A percentile compares a stretch with the other conserved stretches of the same genome.
phyloP scores from a whole-genome alignment of 2,113 vertebrate species.

The Myiozetetes cayanensis region DNA sequence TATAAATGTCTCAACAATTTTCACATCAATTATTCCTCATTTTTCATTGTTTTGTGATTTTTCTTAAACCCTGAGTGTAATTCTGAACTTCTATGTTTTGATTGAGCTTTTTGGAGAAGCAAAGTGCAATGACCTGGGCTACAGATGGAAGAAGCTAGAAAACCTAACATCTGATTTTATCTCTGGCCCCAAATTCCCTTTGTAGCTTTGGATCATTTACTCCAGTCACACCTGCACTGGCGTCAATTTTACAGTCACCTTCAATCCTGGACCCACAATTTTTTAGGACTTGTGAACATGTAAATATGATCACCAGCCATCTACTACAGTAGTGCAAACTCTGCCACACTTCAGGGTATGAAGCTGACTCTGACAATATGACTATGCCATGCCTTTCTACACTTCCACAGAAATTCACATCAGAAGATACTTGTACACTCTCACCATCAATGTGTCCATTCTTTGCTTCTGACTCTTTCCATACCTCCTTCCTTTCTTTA shows the following conservation, averaged over 20 bases:
- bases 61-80: neutral
- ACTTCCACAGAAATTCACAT: neutral
- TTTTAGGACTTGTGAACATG: neutral
- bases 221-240: neutral
- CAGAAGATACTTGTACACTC: neutral
- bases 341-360: neutral
- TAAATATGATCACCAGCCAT: neutral
- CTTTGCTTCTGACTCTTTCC: neutral
- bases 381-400: neutral
- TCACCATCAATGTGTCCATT: neutral
- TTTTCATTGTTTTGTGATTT: constrained; percentile 39
- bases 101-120: neutral
- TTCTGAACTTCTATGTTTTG: neutral
- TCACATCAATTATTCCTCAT: neutral
- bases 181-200: neutral
- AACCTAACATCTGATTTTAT: neutral
- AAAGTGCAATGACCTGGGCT: neutral
- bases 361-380: neutral
- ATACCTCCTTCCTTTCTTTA: neutral
- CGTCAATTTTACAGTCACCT: neutral
- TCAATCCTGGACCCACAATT: neutral
- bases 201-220: neutral
- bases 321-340: neutral
- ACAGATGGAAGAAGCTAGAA: neutral
- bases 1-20: constrained; percentile 54